Base-by-base conservation (phyloP, 2,797 vertebrate species). In the Myotis planiceps region DNA sequence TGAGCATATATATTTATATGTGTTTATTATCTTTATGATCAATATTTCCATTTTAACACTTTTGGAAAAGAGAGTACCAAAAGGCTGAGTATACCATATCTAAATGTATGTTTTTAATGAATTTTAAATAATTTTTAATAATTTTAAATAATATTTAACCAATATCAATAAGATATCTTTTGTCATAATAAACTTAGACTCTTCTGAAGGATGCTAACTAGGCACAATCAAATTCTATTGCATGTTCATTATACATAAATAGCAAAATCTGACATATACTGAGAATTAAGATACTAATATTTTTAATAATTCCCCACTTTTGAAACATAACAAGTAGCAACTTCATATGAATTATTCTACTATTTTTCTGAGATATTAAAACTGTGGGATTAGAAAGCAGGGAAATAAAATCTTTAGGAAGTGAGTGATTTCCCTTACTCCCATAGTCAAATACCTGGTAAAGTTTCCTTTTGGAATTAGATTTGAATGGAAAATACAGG, bases 231-330 rank as follows among this genome's bases (percentile, higher is more conserved):
- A 87, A 80, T 92, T 75, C 32, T 65, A 58, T 5, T 68, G 25
- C 88, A 23, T 84, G 3, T 3, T 65, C 18, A 81, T 65, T 88
- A 72, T 10, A 76, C 13, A 53, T 58, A 58, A 66, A 16, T n/a
- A 15, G 37, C 23, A 93, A 79, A 93, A 66, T 29, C 6, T 74
- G 25, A 37, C 14, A 87, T 74, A 14, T 45, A 34, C 9, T 76
- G 13, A 79, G 37, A 94, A 45, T 53, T 85, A 91, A 81, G 58
- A n/a, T 16, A 84, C 84, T 87, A 68, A 74, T 19, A 81, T 72
- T 60, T 71, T 47, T n/a, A 93, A 74, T 49, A 42, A 81, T 58
- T 53, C 58, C 66, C 0, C 18, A 32, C 49, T 79, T 88, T 72
- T 89, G 23, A 71, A 81, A 29, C 18, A 37, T 69, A 84, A 68